Base-by-base conservation (phyloP, 2,113 vertebrate genomes). In the Nibea coibor region DNA sequence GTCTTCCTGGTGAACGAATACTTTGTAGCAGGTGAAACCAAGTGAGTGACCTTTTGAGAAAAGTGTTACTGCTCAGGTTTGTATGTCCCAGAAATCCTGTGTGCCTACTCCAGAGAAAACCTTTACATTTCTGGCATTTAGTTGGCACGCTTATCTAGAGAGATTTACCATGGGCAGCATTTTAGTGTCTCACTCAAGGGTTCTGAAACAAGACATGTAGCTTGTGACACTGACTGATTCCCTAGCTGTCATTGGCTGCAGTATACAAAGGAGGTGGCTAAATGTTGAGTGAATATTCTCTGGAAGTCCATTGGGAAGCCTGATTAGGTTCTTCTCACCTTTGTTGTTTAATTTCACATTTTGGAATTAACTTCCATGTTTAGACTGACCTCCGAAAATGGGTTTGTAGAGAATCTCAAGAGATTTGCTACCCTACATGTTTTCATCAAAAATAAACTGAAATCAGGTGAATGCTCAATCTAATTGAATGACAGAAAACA, bases 41-140 rank as follows among this genome's bases (percentile, higher is more conserved):
- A 85, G 62, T 79, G 53, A 22, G 3, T 86, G 85, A 72, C 75
- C 80, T 84, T 81, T 79, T 11, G 22, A 42, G 28, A 66, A 68
- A 54, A 57, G 62, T 56, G 69, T 54, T 11, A 61, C 53, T 48
- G 42, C 51, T 63, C 28, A 65, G 22, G 3, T 70, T 62, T 59
- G 19, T 17, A 35, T 35, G 15, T 24, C 50, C 10, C 24, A 65
- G 79, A 43, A 75, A 64, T 54, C 31, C 67, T 31, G 8, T 59
- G 39, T 3, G 14, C 39, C 58, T 28, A 35, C 14, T 70, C 78
- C 74, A n/a, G 16, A 15, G 68, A 62, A 51, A 85, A 56, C 50
- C 39, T 78, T 89, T 87, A 51, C 5, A 77, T 78, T 11, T 80
- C 69, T 63, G 72, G 15, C 64, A 53, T 88, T 83, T 42, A 77